Evolutionary conservation across 2,888 invertebrate genomes (phyloP), one percentile per base, ranked within the genome.

Genomic region (Amblyteles armatorius): DNA sequence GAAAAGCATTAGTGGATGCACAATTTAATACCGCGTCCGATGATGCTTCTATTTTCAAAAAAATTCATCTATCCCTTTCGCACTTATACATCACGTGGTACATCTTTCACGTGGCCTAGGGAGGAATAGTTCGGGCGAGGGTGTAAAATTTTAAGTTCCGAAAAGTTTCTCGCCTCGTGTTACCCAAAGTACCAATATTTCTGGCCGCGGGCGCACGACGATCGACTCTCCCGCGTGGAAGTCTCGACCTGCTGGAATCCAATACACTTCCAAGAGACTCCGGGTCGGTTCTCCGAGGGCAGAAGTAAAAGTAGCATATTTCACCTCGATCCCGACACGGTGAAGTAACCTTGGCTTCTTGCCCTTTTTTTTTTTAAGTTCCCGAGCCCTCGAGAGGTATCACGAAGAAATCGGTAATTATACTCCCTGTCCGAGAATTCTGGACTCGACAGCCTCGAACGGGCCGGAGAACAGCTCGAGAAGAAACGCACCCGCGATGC

Each of bases 401-500:
- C 79, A 26, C 79, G 82, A 82, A 82, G 74, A 85, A 85, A 85
- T 85, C 82, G 85, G 85, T 85, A 85, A 85, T 85, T 85, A 82
- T 57, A 85, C 85, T 73, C 69, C 71, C 63, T 67, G 79, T 60
- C 71, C 36, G 77, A 52, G 84, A 79, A 84, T 79, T 82, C 74
- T 69, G 36, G 71, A 79, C 74, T 74, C 74, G 76, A 82, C 85
- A 85, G 76, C 85, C 79, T 85, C 85, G 82, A 82, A 71, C 71
- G 44, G 57, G 67, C 67, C 68, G 74, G 79, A 76, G 82, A 82
- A 48, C 16, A 16, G 36, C 57, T 74, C 71, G 50, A 55, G n/a
- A 77, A 33, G 67, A 57, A 71, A 82, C 79, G 33, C 67, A 65
- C 50, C 67, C 67, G 36, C 26, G 40, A 22, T 74, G 57, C 60